phyloP scores from a whole-genome alignment of 2,113 vertebrate species.

The Gymnocephalus cernua region DNA sequence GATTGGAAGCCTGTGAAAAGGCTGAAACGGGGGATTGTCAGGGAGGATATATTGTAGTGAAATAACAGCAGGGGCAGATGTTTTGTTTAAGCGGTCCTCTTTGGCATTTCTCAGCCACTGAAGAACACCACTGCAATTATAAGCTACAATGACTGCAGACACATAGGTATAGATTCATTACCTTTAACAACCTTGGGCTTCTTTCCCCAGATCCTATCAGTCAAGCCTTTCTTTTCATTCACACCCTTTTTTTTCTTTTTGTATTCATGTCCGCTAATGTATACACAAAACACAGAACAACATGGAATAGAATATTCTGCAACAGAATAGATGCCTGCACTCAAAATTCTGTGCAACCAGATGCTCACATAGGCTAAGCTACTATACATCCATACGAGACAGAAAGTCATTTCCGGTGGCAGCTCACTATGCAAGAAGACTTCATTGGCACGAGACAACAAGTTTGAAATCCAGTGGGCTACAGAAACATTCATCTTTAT shows the following conservation, averaged over 20 bases:
- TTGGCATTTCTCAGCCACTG: slow-evolving; percentile 83
- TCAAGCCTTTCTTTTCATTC: slow-evolving; percentile 43
- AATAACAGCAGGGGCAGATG: slow-evolving; percentile 86
- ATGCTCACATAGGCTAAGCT: slow-evolving; percentile 24
- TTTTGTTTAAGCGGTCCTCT: slow-evolving; percentile 86
- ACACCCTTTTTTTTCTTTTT: background rate
- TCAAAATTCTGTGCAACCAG: slow-evolving; percentile 16
- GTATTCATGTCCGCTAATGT: slow-evolving; percentile 33
- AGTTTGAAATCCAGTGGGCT: slow-evolving; percentile 1
- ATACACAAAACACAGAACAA: slow-evolving; percentile 33
- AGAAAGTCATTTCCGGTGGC: slow-evolving; percentile 12
- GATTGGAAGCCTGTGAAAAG: slow-evolving; percentile 30
- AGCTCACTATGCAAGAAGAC: background rate
- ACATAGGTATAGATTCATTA: slow-evolving; percentile 88
- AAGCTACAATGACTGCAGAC: slow-evolving; percentile 84
- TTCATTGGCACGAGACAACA: background rate
- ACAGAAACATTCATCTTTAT: background rate
- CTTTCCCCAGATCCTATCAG: slow-evolving; percentile 79
- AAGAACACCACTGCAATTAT: slow-evolving; percentile 89
- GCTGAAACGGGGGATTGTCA: slow-evolving; percentile 84
- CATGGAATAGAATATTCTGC: background rate
- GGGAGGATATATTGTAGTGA: slow-evolving; percentile 86
- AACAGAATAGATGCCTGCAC: background rate
- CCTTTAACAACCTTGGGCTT: slow-evolving; percentile 86
- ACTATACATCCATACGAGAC: slow-evolving; percentile 15